Base-by-base conservation (phyloP, 1,140 invertebrate species). In the Ceratosolen fusciceps region DNA sequence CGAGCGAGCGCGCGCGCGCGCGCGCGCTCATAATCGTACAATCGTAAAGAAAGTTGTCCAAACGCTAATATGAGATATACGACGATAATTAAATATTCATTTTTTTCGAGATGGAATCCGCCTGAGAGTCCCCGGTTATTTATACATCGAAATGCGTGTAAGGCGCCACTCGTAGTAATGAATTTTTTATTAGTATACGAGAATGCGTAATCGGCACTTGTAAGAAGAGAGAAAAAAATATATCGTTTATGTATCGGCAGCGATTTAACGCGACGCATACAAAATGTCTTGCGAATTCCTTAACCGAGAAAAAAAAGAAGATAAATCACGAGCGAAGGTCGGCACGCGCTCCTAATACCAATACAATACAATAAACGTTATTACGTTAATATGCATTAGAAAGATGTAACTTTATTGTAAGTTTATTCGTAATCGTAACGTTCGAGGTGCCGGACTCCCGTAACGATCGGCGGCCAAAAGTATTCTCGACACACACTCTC, bases 21-120 rank as follows among this genome's bases (percentile, higher is more conserved):
- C n/a, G n/a, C n/a, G n/a, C n/a, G n/a, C n/a, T n/a, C n/a, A n/a
- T 65, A 65, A 19, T 21, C 16, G 37, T 21, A 65, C 37, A 65
- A 37, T 65, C 68, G n/a, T 47, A 52, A 31, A 52, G 43, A 52
- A 71, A 71, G 24, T 71, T 71, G 26, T 52, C 68, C 68, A 71
- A 31, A 31, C 16, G 29, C 43, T 31, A 71, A 71, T 71, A 71
- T 71, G 47, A 49, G n/a, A 68, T 24, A 26, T 47, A 47, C 43
- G 12, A n/a, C 29, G 14, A 31, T 71, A 52, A 14, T 71, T 52
- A 21, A 71, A 71, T 71, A 34, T 71, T 52, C 43, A 71, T 71
- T 71, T 71, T 68, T 71, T 71, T 52, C 26, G 29, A 31, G 21
- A n/a, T n/a, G 47, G 47, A 47, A 71, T 71, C 43, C 31, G 16